Evolutionary conservation across 2,797 vertebrate genomes (phyloP), one percentile per base, ranked within the genome.

Genomic region (Sebastes ruberrimus): DNA sequence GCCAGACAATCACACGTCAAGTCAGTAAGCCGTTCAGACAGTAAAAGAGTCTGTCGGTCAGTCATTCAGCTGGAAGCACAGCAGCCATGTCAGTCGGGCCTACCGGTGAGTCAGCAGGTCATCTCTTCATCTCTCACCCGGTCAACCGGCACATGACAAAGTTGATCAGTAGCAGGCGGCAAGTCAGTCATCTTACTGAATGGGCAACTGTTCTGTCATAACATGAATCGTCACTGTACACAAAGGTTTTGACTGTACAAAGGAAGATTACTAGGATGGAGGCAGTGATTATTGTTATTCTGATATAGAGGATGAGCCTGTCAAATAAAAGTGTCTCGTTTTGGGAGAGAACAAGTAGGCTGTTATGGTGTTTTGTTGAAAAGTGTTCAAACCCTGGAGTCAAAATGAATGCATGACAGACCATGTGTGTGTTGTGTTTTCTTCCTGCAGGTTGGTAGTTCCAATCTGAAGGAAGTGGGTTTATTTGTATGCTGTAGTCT

Each of bases 51-150:
- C n/a, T 3, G 49, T 38, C 56, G 22, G 27, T 62, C 56, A 53
- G 70, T 49, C 74, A 55, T 60, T 64, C 66, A 71, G 61, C 66
- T 71, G 7, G 30, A 71, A 66, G 62, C 23, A 20, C 23, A 46
- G 11, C 23, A 46, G 16, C 32, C 33, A 22, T 4, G 33, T 32
- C 52, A 33, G 49, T 62, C 55, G 2, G 28, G 25, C 55, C 28
- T 27, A 14, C 7, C 22, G n/a, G 42, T 72, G n/a, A 73, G 64
- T 85, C 79, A 83, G 35, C 65, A 57, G 69, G 75, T 82, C 70
- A 52, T 27, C 65, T 60, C 27, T 25, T 74, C 33, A 57, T 14
- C 57, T 72, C 49, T 69, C 71, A 60, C 6, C 23, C 71, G 23
- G 55, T 78, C 78, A 78, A 22, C 2, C 32, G 30, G 42, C 14